Evolutionary conservation across 2,113 vertebrate species (phyloP).

Genomic region (Syngnathoides biaculeatus): DNA sequence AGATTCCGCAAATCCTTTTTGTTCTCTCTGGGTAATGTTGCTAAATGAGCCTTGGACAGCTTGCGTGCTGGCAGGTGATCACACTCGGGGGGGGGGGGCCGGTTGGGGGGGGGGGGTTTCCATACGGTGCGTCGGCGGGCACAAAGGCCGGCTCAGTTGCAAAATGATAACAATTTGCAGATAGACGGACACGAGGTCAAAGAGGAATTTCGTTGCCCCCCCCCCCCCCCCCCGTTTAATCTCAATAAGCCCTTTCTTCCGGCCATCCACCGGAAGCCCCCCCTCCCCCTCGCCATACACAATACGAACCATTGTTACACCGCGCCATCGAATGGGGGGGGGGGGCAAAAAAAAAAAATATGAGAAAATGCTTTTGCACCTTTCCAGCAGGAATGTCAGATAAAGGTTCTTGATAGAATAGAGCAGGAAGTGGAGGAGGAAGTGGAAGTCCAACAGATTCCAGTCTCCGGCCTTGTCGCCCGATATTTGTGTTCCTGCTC

Average conservation of each 20-base stretch:
- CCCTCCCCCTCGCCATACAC: slow-evolving; percentile 10
- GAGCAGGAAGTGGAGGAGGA: slow-evolving; percentile 69
- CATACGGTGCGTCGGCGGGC: slow-evolving; percentile 8
- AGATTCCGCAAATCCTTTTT: too few species aligned
- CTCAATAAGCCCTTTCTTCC: slow-evolving; percentile 25
- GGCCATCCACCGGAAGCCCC: slow-evolving; percentile 25
- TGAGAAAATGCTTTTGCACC: slow-evolving; percentile 35
- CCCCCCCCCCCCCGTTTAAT: slow-evolving; percentile 26
- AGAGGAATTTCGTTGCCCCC: slow-evolving; percentile 29
- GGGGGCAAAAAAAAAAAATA: slow-evolving; percentile 42
- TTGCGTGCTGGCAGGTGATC: slow-evolving; percentile 36
- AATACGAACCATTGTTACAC: slow-evolving; percentile 51
- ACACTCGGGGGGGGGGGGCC: slow-evolving; percentile 12
- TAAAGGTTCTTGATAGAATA: slow-evolving; percentile 70
- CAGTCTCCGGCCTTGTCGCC: slow-evolving; percentile 35
- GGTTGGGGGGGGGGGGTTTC: slow-evolving; percentile 7
- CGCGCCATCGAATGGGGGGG: slow-evolving; percentile 12
- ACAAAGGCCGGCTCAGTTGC: slow-evolving; percentile 6
- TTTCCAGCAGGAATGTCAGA: slow-evolving; percentile 69
- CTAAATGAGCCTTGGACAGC: slow-evolving; percentile 32
- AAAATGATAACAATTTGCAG: neutral
- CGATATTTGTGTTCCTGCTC: slow-evolving; percentile 61
- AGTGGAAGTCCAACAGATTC: slow-evolving; percentile 63
- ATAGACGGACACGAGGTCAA: neutral
- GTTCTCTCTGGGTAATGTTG: slow-evolving; percentile 1